Conservation (phyloP, 2,113 vertebrate genomes). For the Zootoca vivipara region DNA sequence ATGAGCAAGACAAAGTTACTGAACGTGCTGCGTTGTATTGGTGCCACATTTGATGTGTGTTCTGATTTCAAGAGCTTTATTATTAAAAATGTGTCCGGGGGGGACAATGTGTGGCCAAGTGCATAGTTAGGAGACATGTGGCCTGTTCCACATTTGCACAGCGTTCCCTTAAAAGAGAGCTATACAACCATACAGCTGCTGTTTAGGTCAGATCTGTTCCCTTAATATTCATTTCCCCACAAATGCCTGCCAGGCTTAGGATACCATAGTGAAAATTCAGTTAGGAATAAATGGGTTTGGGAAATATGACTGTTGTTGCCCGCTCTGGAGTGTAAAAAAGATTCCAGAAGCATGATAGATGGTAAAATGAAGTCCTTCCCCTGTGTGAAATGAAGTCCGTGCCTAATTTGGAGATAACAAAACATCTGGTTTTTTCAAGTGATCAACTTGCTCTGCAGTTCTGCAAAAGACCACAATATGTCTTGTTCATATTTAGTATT, state of each 20-base stretch:
- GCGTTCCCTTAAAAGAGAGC: slow-evolving; percentile 21
- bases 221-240: slow-evolving; percentile 51
- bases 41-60: slow-evolving; percentile 10
- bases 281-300: slow-evolving; percentile 50
- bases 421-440: slow-evolving; percentile 64
- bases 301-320: slow-evolving; percentile 53
- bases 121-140: not conserved
- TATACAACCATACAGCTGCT: not conserved
- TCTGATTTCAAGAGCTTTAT: slow-evolving; percentile 14
- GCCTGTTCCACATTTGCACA: slow-evolving; percentile 22
- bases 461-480: slow-evolving; percentile 48
- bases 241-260: slow-evolving; percentile 45
- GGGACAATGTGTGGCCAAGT: not conserved
- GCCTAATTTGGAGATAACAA: slow-evolving; percentile 69
- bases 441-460: slow-evolving; percentile 60
- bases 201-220: not conserved
- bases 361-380: slow-evolving; percentile 66
- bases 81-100: slow-evolving; percentile 23
- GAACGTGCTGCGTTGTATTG: not conserved
- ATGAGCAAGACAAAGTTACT: slow-evolving; percentile 32
- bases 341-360: slow-evolving; percentile 69
- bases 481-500: slow-evolving; percentile 64
- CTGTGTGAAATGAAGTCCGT: slow-evolving; percentile 54
- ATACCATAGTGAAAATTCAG: slow-evolving; percentile 51
- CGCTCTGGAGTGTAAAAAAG: slow-evolving; percentile 49